These are phyloP conservation scores for Monomorium pharaonis DNA, from an alignment of 1,140 invertebrate genomes.

Conservation along the genomic window DNA sequence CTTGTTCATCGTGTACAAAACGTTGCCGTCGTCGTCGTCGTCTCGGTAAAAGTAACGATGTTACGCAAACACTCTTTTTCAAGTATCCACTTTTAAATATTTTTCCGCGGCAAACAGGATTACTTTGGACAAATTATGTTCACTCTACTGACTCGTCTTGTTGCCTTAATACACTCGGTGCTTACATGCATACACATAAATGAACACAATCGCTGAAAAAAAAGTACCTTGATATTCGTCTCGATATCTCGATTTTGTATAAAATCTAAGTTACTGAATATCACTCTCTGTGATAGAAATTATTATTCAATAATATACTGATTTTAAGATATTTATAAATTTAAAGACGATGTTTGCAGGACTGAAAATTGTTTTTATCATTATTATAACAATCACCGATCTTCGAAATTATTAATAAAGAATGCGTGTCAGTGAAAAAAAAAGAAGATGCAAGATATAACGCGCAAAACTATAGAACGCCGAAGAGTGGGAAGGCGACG, in stretches of 20 bases:
- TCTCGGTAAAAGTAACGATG: not conserved
- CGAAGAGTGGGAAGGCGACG: not conserved
- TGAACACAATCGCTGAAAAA: not conserved
- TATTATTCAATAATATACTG: not conserved
- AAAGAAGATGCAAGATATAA: not conserved
- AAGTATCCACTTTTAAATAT: constrained; percentile 44
- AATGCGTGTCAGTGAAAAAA: constrained; percentile 9
- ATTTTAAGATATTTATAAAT: not conserved
- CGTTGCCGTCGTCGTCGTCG: not conserved
- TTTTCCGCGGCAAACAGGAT: constrained; percentile 42
- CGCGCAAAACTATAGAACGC: not conserved
- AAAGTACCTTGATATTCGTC: not conserved
- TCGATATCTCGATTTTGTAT: not conserved
- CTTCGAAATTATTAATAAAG: constrained; percentile 27
- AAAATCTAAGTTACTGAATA: not conserved
- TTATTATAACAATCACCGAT: not conserved
- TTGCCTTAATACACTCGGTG: not conserved
- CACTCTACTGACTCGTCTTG: constrained; percentile 7
- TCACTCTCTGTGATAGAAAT: not conserved
- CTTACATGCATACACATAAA: not conserved
- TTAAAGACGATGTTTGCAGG: not conserved
- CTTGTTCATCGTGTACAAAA: constrained; percentile 10
- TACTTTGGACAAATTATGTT: constrained; percentile 35
- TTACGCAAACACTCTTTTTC: constrained; percentile 34
- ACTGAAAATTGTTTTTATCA: not conserved